Conservation (phyloP, 2,888 invertebrate species). For the Synergus japonicus region DNA sequence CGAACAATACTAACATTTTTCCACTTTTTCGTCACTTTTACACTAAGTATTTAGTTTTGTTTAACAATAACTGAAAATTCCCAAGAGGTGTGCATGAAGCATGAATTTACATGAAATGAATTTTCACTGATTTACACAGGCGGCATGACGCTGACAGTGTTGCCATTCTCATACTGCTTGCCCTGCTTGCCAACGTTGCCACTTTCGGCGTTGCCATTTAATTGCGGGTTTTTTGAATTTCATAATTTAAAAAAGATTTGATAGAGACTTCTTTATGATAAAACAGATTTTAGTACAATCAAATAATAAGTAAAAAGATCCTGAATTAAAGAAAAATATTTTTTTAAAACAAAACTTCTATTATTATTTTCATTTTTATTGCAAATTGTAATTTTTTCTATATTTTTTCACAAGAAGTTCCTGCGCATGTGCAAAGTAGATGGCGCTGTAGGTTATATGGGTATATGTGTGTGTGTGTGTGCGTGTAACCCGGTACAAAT, state of each 20-base stretch:
- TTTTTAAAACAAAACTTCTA: not conserved
- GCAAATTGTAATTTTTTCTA: not conserved
- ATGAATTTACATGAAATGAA: too few relatives aligned
- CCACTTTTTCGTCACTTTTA: not conserved
- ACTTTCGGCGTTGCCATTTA: not conserved
- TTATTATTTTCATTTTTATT: not conserved
- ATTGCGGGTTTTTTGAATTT: not conserved
- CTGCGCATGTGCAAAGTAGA: not conserved
- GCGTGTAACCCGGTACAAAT: not conserved
- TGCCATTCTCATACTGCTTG: not conserved
- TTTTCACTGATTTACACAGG: too few relatives aligned
- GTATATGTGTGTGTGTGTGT: not conserved
- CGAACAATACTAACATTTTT: slow-evolving; percentile 94
- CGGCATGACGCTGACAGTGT: not conserved
- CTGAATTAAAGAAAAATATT: not conserved
- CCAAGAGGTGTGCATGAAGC: not conserved
- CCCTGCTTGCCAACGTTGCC: too few relatives aligned
- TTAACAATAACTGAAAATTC: not conserved
- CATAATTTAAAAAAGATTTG: not conserved
- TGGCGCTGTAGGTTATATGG: not conserved
- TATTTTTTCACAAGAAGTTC: not conserved
- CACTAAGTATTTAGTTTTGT: not conserved
- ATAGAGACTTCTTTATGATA: not conserved
- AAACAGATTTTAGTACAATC: too few relatives aligned
- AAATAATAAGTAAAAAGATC: not conserved